Percentiles rank a stretch among this genome's conserved stretches.
Conservation (phyloP, 1,140 invertebrate genomes). For the Drosophila tropicalis region DNA sequence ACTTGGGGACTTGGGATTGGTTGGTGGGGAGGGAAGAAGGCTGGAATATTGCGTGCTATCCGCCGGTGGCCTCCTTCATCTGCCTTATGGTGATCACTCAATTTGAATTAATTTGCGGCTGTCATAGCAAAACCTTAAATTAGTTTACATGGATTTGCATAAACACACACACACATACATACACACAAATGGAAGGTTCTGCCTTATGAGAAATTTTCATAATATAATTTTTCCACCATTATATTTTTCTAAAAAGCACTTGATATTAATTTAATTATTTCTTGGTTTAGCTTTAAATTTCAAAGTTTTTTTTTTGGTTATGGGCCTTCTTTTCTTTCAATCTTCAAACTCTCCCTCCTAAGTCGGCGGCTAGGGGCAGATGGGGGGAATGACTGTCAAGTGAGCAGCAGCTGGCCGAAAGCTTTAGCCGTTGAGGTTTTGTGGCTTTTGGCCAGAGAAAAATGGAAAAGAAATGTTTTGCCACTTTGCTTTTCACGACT, state of each 20-base stretch:
- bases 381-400: slow-evolving; percentile 33
- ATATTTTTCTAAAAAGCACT: slow-evolving; percentile 24
- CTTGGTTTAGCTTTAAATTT: slow-evolving; percentile 14
- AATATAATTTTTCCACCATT: background rate
- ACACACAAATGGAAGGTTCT: too few species aligned
- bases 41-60: slow-evolving; percentile 29
- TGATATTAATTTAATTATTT: slow-evolving; percentile 37
- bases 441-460: slow-evolving; percentile 53
- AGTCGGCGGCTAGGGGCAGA: background rate
- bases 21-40: background rate
- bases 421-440: slow-evolving; percentile 67
- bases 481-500: slow-evolving; percentile 76
- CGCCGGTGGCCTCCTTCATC: slow-evolving; percentile 37
- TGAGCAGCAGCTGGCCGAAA: slow-evolving; percentile 64
- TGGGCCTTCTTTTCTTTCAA: background rate
- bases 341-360: background rate
- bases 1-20: background rate
- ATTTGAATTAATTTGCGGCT: slow-evolving; percentile 80
- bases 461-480: slow-evolving; percentile 68
- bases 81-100: slow-evolving; percentile 75
- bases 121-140: slow-evolving; percentile 72
- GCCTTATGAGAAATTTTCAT: too few species aligned
- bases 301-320: background rate
- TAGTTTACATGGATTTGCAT: slow-evolving; percentile 74
- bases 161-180: slow-evolving; percentile 34